Base-by-base conservation (phyloP, 2,113 vertebrate genomes). In the Zosterops pallidus region DNA sequence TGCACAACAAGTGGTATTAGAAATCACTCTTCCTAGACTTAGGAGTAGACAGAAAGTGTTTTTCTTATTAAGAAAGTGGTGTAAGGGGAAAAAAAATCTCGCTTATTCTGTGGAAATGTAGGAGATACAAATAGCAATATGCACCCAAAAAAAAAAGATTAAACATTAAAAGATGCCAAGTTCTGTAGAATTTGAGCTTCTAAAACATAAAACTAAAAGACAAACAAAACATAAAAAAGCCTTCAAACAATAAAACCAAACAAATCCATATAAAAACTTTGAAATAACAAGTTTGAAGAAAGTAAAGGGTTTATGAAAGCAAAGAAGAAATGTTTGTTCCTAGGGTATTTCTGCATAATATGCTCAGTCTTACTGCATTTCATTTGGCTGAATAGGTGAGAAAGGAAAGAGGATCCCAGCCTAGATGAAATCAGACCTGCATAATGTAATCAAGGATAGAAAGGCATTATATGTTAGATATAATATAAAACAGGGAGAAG, bases 391-490 rank as follows among this genome's bases (percentile, higher is more conserved):
- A 95, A 69, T 33, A 31, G 8, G 33, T 44, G 56, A 22, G 42
- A 72, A 76, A 70, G 14, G 71, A 92, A 95, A 86, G 33, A 91
- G 56, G 49, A 90, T 92, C 26, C 22, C 71, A 96, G 63, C 39
- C 71, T 88, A 57, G 80, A 88, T 93, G 53, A 97, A 97, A 95
- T 96, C 88, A 96, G 62, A 82, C 74, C 84, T 95, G 96, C 95
- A 96, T 97, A 97, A 96, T 96, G 94, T 52, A 97, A 97, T 97
- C 95, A 97, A 94, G 83, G 83, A 81, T 37, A 91, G 91, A 88
- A 69, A 72, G 24, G 46, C 49, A 81, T 89, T 72, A 37, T 85
- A 56, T 39, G 68, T 68, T 86, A 87, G 68, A 65, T 64, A 76
- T 52, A 70, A 70, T 71, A 92, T 62, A 81, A 91, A 85, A 72